Evolutionary conservation across 2,888 invertebrate genomes (phyloP), one percentile per base, ranked within the genome.

Genomic region (Subacronicta megacephala): DNA sequence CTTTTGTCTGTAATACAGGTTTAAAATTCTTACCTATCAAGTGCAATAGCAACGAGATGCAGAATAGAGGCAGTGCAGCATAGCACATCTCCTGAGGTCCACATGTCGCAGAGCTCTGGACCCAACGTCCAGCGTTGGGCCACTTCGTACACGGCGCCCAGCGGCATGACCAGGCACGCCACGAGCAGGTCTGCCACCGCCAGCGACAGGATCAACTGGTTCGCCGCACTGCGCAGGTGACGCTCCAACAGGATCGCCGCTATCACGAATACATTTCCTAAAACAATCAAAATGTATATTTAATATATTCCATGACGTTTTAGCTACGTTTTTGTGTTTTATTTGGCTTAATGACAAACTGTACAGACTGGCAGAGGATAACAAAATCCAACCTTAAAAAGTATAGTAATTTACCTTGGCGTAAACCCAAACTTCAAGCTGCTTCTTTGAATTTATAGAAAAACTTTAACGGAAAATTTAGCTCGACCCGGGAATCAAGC

Each of bases 211-310:
- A 99, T 98, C 82, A 99, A 94, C 92, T 98, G 98, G 93, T 98
- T 98, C 58, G 98, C 97, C 29, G 98, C 98, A 80, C 96, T 97
- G 83, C 98, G 97, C 59, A 98, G 95, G 87, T 97, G 97, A 71
- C 97, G 95, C 88, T 98, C 99, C 77, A 98, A 93, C 61, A 98
- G 92, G 78, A 99, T 98, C 62, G 99, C 98, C 26, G 98, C 97
- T 90, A 99, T 98, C 81, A 99, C 99, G 92, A 99, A 98, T 54
- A 98, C 97, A 91, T 99, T 99, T 71, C 99, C 98, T 97, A 92
- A 70, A 68, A 76, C 29, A 75, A 60, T 16, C n/a, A n/a, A n/a
- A n/a, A n/a, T n/a, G n/a, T n/a, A n/a, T n/a, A n/a, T n/a, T n/a
- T n/a, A n/a, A n/a, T n/a, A n/a, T 3, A 15, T 26, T 18, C 2